Conservation (phyloP, 2,113 vertebrate species). For the Cranoglanis bouderius region DNA sequence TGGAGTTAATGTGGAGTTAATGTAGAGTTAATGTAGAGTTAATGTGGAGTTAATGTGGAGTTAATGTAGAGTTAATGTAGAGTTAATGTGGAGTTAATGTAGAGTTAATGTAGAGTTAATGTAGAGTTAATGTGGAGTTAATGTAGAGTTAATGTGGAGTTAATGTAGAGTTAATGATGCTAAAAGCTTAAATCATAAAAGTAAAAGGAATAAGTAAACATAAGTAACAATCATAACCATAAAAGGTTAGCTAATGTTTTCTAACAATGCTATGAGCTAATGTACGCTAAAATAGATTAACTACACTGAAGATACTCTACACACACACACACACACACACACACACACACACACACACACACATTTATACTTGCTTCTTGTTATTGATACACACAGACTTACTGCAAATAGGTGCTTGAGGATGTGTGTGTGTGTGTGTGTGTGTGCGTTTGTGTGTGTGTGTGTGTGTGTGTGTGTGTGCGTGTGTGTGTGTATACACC, state of each 20-base stretch:
- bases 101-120: not conserved
- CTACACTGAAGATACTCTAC: not conserved
- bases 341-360: not conserved
- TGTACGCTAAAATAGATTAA: not conserved
- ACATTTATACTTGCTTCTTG: not conserved
- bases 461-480: conserved; percentile 34
- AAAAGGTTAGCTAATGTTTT: not conserved
- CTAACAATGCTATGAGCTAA: not conserved
- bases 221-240: no score
- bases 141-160: not conserved
- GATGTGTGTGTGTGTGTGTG: conserved; percentile 24
- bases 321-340: not conserved
- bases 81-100: no score
- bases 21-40: not conserved
- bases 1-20: not conserved
- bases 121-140: not conserved
- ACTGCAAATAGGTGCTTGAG: not conserved
- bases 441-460: conserved; percentile 24
- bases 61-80: no score
- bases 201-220: no score
- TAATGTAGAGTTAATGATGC: not conserved
- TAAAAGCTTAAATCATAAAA: not conserved
- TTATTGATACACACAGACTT: not conserved
- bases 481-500: not conserved
- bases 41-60: not conserved